Evolutionary conservation across 2,888 invertebrate species (phyloP).

Genomic region (Frankliniella intonsa): DNA sequence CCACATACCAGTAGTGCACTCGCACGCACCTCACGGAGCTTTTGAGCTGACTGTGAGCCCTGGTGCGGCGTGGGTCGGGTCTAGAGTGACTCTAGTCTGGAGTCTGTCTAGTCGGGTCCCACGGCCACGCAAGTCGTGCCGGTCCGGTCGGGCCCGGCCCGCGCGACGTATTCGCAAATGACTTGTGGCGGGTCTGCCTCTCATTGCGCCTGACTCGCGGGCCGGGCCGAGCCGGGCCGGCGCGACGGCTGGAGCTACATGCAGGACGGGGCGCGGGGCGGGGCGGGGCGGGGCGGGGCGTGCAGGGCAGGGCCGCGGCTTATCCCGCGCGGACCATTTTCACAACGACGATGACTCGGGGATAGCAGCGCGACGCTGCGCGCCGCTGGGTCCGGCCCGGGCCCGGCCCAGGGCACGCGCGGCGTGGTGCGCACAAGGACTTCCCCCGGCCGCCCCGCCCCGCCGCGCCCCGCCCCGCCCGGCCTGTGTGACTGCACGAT

Average conservation of each 20-base stretch:
- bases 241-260: no score
- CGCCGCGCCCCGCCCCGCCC: background rate
- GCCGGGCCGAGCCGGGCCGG: no score
- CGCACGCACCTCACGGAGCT: no score
- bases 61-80: no score
- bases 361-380: background rate
- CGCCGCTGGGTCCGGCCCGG: background rate
- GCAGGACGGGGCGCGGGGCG: background rate
- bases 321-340: background rate
- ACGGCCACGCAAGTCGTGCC: no score
- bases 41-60: no score
- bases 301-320: background rate
- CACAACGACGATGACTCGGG: conserved; percentile 23
- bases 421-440: background rate
- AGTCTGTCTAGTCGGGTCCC: no score
- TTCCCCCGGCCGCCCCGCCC: no score
- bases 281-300: conserved; percentile 5
- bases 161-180: no score
- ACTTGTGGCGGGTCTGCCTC: background rate
- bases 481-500: background rate
- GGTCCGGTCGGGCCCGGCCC: no score
- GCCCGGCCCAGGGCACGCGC: background rate
- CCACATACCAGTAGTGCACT: no score
- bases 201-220: background rate
- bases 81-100: no score